These are phyloP conservation scores for Lutjanus argentimaculatus DNA, from an alignment of 2,797 vertebrate genomes.

Conservation along the genomic window DNA sequence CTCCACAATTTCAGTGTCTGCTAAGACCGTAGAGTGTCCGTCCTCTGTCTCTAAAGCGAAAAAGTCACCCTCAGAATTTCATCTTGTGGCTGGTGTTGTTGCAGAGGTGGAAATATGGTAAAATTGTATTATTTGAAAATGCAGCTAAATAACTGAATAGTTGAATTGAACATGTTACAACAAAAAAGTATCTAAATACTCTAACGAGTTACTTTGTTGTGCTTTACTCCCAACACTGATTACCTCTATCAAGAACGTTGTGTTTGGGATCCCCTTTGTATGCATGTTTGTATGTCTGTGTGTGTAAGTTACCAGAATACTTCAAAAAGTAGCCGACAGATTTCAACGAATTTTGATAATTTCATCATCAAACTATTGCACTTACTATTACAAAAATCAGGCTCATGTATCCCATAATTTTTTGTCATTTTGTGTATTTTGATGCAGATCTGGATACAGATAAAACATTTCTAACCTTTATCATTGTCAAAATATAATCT, in stretches of 20 bases:
- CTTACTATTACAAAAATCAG: slow-evolving; percentile 11
- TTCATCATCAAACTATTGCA: neutral
- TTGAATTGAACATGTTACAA: too few relatives aligned
- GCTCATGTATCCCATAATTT: neutral
- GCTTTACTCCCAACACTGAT: too few relatives aligned
- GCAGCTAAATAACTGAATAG: too few relatives aligned
- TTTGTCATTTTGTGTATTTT: slow-evolving; percentile 21
- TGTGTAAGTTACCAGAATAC: neutral
- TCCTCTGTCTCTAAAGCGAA: too few relatives aligned
- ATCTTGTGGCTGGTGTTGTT: too few relatives aligned
- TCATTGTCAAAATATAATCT: neutral
- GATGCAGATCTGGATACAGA: neutral
- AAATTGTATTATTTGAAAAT: too few relatives aligned
- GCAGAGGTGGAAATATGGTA: too few relatives aligned
- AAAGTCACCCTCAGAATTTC: too few relatives aligned
- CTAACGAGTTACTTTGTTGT: too few relatives aligned
- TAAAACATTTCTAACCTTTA: slow-evolving; percentile 7
- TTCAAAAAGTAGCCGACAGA: neutral
- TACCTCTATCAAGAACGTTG: neutral
- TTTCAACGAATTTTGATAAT: neutral
- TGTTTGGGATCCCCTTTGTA: neutral
- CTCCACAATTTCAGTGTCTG: too few relatives aligned
- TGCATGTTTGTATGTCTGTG: neutral
- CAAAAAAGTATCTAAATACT: too few relatives aligned
- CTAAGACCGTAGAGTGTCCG: too few relatives aligned